phyloP scores from a whole-genome alignment of 1,140 invertebrate genomes.

The Bradysia coprophila region DNA sequence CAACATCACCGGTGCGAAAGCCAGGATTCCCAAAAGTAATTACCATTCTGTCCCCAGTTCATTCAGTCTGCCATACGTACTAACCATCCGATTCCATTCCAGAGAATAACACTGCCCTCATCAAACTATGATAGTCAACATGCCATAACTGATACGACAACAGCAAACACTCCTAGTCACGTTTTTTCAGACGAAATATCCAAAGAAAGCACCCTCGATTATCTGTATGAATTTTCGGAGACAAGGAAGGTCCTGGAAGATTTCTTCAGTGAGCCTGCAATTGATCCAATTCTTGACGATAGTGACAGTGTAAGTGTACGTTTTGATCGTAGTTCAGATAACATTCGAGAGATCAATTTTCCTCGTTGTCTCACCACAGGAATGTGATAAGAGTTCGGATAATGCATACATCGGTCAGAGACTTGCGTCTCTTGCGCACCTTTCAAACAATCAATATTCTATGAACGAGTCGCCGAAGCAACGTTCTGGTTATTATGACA shows the following conservation, averaged over 20 bases:
- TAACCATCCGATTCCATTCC: too few relatives aligned
- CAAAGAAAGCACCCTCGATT: conserved; percentile 45
- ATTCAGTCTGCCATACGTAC: too few relatives aligned
- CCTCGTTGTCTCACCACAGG: too few relatives aligned
- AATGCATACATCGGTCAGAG: conserved; percentile 18
- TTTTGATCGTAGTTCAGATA: too few relatives aligned
- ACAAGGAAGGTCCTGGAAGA: conserved; percentile 79
- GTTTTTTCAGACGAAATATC: too few relatives aligned
- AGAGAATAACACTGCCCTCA: too few relatives aligned
- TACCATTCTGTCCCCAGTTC: too few relatives aligned
- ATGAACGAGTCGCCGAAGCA: background rate
- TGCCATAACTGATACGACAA: too few relatives aligned
- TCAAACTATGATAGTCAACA: too few relatives aligned
- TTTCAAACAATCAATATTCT: background rate
- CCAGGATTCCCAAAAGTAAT: too few relatives aligned
- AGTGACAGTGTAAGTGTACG: conserved; percentile 21
- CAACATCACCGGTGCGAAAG: too few relatives aligned
- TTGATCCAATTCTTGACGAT: conserved; percentile 16
- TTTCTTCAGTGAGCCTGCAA: conserved; percentile 66
- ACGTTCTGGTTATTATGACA: conserved; percentile 9
- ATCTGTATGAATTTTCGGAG: conserved; percentile 78
- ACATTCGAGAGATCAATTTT: background rate
- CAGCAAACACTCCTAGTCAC: too few relatives aligned
- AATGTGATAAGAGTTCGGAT: background rate
- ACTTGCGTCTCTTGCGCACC: conserved; percentile 8